Conservation (phyloP, 2,113 vertebrate genomes). For the Acanthisitta chloris region DNA sequence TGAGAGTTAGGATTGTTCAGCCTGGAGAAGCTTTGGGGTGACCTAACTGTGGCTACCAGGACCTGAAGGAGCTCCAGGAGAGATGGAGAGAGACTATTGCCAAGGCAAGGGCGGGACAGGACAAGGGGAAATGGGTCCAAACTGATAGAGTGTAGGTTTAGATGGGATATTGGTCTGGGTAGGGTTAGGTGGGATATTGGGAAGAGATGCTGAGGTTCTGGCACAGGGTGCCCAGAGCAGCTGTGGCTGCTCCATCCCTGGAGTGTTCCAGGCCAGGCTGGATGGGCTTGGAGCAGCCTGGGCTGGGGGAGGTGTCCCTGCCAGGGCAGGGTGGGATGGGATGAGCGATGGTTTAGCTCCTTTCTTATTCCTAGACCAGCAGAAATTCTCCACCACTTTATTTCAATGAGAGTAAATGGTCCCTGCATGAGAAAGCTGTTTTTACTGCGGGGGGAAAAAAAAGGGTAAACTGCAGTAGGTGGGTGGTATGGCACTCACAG, state of each 20-base stretch:
- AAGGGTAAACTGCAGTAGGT: neutral
- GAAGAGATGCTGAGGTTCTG: neutral
- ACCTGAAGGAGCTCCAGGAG: neutral
- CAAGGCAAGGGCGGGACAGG: neutral
- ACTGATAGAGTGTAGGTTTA: neutral
- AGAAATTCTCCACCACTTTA: neutral
- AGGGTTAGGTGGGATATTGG: neutral
- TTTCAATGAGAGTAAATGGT: neutral
- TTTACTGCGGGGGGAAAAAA: neutral
- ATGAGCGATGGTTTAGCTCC: neutral
- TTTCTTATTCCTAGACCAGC: neutral
- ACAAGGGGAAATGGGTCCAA: neutral
- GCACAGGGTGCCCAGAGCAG: neutral
- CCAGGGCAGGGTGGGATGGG: neutral
- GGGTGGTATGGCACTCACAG: neutral
- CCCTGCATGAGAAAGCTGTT: neutral
- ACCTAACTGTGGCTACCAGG: neutral
- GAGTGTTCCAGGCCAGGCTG: neutral
- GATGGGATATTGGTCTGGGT: neutral
- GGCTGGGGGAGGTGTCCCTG: neutral
- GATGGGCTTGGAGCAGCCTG: fast-evolving
- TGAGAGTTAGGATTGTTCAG: neutral
- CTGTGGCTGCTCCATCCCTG: neutral
- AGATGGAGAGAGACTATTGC: neutral
- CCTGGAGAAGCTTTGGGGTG: neutral